phyloP scores from a whole-genome alignment of 2,797 vertebrate genomes.

The Falco naumanni region DNA sequence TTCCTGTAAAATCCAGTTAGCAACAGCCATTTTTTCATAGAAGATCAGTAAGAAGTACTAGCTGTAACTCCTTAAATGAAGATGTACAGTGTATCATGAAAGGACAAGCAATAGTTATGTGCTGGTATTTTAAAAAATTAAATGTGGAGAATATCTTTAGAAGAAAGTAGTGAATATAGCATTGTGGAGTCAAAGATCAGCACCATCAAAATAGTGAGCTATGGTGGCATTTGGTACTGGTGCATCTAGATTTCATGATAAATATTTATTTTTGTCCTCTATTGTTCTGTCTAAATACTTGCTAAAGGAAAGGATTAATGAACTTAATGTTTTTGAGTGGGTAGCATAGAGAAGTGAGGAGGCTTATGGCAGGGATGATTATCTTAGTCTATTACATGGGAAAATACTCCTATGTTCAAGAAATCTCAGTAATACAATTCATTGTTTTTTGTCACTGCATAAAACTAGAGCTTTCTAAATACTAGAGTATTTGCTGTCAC shows the following conservation, averaged over 20 bases:
- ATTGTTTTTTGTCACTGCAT: not conserved
- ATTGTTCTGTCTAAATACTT: not conserved
- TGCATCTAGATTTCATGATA: not conserved
- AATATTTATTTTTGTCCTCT: not conserved
- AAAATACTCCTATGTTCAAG: not conserved
- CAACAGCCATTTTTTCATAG: not conserved
- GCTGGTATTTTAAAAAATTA: not conserved
- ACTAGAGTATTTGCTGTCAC: not conserved
- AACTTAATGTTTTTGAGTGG: not conserved
- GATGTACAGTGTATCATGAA: not conserved
- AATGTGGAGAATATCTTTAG: not conserved
- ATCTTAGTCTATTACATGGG: not conserved
- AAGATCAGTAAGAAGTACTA: not conserved
- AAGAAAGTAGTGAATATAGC: not conserved
- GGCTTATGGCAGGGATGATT: accelerated
- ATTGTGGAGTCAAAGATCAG: not conserved
- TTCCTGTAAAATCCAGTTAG: not conserved
- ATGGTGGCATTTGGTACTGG: not conserved
- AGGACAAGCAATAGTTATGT: not conserved
- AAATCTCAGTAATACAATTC: not conserved
- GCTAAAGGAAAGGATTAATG: not conserved
- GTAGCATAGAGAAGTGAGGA: not conserved
- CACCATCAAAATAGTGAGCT: not conserved
- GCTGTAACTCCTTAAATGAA: not conserved
- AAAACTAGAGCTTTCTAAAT: not conserved